phyloP scores from a whole-genome alignment of 1,140 invertebrate species.

The Drosophila serrata region DNA sequence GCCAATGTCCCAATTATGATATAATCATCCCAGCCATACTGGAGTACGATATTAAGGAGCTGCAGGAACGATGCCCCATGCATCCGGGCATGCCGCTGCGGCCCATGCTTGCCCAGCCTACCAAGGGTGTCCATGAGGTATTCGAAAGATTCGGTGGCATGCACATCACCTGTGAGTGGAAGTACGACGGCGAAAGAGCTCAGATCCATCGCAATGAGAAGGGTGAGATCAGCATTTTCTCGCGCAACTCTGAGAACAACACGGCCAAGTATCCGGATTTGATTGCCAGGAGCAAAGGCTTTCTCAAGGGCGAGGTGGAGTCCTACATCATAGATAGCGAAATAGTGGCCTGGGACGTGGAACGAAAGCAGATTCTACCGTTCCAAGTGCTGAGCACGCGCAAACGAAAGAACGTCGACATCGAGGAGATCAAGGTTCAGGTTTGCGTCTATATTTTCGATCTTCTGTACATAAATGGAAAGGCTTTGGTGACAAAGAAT shows the following conservation, averaged over 20 bases:
- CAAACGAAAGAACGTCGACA: constrained; percentile 97
- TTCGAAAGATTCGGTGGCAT: constrained; percentile 95
- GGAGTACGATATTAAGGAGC: constrained; percentile 91
- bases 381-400: constrained; percentile 98
- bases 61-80: constrained; percentile 94
- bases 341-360: constrained; percentile 98
- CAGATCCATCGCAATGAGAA: constrained; percentile 94
- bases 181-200: constrained; percentile 99
- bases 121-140: constrained; percentile 96
- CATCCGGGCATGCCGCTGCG: constrained; percentile 97
- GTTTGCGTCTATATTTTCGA: constrained; percentile 99
- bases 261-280: constrained; percentile 99
- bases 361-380: constrained; percentile 96
- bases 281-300: constrained; percentile 90
- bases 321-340: constrained; percentile 98
- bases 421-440: constrained; percentile 97
- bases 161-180: constrained; percentile 99
- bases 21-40: constrained; percentile 93
- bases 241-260: constrained; percentile 99
- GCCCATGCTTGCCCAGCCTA: constrained; percentile 99
- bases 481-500: constrained; percentile 93
- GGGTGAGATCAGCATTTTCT: constrained; percentile 93
- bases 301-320: constrained; percentile 88
- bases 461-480: constrained; percentile 97
- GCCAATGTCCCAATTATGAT: constrained; percentile 99